Evolutionary conservation across 2,888 invertebrate species (phyloP).

Genomic region (Drosophila anomalata): DNA sequence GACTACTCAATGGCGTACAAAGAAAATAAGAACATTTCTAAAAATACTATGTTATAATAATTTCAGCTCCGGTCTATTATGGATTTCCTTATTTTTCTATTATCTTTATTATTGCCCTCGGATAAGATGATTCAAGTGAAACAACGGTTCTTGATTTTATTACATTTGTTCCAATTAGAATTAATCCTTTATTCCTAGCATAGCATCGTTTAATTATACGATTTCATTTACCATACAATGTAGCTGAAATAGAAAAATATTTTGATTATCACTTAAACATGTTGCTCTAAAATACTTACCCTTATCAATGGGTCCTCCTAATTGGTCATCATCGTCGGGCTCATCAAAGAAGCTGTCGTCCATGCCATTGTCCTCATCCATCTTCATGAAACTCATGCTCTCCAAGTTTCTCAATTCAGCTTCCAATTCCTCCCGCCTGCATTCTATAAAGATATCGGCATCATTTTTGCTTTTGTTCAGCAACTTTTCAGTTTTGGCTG

Average conservation of each 20-base stretch:
- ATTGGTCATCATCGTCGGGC: constrained; percentile 28
- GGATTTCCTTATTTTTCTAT: not conserved
- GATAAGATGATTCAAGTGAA: not conserved
- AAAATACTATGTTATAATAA: not conserved
- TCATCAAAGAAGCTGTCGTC: constrained; percentile 51
- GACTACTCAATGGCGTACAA: too few species aligned
- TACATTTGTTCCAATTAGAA: constrained; percentile 15
- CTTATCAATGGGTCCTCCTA: constrained; percentile 31
- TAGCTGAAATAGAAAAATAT: not conserved
- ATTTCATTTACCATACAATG: constrained; percentile 25
- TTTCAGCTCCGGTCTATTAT: not conserved
- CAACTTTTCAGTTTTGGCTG: constrained; percentile 88
- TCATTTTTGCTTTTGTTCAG: constrained; percentile 86
- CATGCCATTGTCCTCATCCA: constrained; percentile 54
- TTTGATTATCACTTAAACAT: not conserved
- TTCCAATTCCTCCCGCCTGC: constrained; percentile 52
- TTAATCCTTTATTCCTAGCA: constrained; percentile 24
- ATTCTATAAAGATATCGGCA: constrained; percentile 49
- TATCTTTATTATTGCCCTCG: too few species aligned
- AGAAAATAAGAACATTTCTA: not conserved
- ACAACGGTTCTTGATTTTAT: constrained; percentile 12
- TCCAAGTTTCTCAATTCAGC: constrained; percentile 56
- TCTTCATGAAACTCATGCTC: constrained; percentile 31
- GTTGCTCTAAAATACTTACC: constrained; percentile 21
- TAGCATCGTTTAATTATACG: constrained; percentile 19